Evolutionary conservation across 2,113 vertebrate genomes (phyloP), one percentile per base, ranked within the genome.

Genomic region (Siphamia tubifer): DNA sequence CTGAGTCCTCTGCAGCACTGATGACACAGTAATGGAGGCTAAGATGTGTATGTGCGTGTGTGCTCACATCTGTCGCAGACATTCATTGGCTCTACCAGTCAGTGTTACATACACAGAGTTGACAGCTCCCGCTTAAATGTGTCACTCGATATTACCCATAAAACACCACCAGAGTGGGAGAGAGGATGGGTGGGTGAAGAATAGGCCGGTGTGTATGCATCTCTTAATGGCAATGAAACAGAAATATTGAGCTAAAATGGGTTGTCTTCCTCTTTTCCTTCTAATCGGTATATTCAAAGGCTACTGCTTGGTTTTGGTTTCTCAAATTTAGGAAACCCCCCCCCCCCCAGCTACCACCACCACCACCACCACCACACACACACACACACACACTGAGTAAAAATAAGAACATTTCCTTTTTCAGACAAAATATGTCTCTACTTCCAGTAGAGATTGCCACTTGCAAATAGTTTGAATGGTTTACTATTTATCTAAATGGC

Each of bases 81-180:
- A 27, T 43, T 90, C 82, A 89, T 81, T 71, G 65, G 73, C 68
- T 66, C 77, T 77, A 90, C 80, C 91, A 89, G 44, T 89, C 90
- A 91, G 43, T 45, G 36, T 73, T 80, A 82, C 84, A 84, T 86
- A 36, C 81, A 49, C 61, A 52, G 67, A 23, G 82, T 52, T 88
- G 89, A 91, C 90, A 91, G 87, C 82, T 68, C 84, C 23, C 45
- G 72, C 89, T 91, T 91, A 91, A 89, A 88, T 56, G 74, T 87
- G 87, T 90, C 90, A 89, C 88, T 90, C 39, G 75, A 89, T 82
- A 90, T 92, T 89, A 90, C 74, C 75, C 81, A 85, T 73, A 76
- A 62, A 79, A 44, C 80, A 77, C 71, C 48, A 63, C 20, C 24
- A 48, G 42, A 82, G 70, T 77, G 66, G 40, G 35, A 39, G 48